Evolutionary conservation across 2,888 invertebrate species (phyloP), one percentile per base, ranked within the genome.

Genomic region (Nysson spinosus): DNA sequence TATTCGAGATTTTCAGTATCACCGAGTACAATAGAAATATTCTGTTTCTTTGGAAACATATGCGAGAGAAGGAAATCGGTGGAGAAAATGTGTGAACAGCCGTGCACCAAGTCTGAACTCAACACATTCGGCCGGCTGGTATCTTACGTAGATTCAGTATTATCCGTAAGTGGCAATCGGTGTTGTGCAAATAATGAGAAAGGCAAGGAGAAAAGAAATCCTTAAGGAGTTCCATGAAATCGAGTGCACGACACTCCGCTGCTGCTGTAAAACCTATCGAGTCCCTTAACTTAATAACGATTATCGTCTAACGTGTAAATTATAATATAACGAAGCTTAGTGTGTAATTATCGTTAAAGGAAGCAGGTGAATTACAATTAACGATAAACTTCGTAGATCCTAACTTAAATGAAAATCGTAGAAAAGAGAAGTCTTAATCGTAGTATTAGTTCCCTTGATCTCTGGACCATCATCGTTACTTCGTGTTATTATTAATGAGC

Each of bases 361-460:
- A 39, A 34, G 54, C 40, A 56, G 35, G 32, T 54, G 65, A 65
- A 64, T 69, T 72, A 66, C 62, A n/a, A n/a, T n/a, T 70, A 65
- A 69, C 54, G 64, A 57, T 68, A 66, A 56, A 34, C 54, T 42
- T 54, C 12, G 40, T 74, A 68, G 65, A 43, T 22, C 37, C 30
- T 57, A 62, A 62, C 52, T 60, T 63, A 58, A 57, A 52, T 54
- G 66, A 47, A 46, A 50, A 56, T 9, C 47, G 42, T 64, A 52
- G 64, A 60, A 65, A 52, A 61, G 61, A 64, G 30, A 55, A 16
- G 72, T 64, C 47, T 69, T 40, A 39, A 62, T 35, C 28, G 61
- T 69, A 71, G 66, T 69, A 63, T 67, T 77, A 79, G 70, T 67
- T 75, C 51, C 73, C 70, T 70, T 78, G 78, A 81, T 78, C 80